Evolutionary conservation across 2,113 vertebrate species (phyloP).

Genomic region (Pica pica): DNA sequence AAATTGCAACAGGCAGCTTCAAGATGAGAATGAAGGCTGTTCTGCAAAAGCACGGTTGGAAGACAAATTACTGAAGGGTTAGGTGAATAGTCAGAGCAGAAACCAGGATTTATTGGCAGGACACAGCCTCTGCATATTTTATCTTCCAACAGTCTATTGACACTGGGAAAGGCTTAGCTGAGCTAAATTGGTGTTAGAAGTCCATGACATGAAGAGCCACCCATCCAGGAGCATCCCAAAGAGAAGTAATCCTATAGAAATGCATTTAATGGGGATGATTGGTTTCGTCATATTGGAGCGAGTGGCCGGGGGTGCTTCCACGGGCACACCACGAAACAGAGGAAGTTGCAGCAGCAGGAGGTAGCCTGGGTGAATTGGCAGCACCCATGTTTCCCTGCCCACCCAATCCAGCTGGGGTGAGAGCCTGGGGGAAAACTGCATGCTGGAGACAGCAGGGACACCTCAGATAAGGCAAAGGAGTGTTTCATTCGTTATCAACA

Average conservation of each 20-base stretch:
- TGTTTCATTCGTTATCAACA: rapidly evolving
- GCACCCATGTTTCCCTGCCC: rapidly evolving
- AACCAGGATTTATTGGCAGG: background rate
- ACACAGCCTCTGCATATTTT: background rate
- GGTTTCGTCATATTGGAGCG: rapidly evolving
- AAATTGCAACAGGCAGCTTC: background rate
- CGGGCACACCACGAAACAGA: background rate
- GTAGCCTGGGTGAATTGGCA: background rate
- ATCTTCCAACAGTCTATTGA: background rate
- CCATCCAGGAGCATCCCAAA: background rate
- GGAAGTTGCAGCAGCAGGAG: rapidly evolving
- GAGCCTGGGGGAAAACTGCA: rapidly evolving
- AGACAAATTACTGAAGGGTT: background rate
- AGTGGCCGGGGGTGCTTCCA: background rate
- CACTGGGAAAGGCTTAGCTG: background rate
- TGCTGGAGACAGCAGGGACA: background rate
- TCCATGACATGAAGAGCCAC: background rate
- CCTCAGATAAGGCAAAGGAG: background rate
- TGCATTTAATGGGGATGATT: background rate
- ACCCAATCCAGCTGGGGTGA: rapidly evolving
- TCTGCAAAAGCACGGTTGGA: background rate
- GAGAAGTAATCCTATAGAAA: background rate
- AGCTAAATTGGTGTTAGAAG: background rate
- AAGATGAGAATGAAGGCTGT: background rate
- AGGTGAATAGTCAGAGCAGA: background rate